Evolutionary conservation across 2,797 vertebrate species (phyloP).

Genomic region (Pteropus rufus): DNA sequence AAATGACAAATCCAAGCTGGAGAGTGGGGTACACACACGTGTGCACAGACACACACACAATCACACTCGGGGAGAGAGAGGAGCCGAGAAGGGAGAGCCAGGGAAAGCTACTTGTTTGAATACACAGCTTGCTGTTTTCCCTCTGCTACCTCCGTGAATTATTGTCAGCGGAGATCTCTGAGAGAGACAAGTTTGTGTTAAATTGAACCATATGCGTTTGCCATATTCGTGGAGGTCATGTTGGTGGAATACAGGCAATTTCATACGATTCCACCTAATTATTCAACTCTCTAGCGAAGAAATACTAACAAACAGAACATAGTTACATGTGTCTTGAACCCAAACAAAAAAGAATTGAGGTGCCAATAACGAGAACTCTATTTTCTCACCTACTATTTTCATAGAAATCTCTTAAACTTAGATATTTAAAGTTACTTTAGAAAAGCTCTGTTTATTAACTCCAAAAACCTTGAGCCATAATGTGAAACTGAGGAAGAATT

Average conservation of each 20-base stretch:
- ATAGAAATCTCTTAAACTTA: not conserved
- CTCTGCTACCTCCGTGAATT: fast-evolving
- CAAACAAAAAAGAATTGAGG: not conserved
- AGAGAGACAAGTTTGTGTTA: not conserved
- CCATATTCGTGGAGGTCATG: not conserved
- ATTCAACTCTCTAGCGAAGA: not conserved
- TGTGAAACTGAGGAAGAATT: not conserved
- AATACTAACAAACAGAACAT: not conserved
- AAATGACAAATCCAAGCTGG: not conserved
- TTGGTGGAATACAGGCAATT: not conserved
- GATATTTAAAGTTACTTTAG: not conserved
- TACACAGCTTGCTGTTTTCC: not conserved
- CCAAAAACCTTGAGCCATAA: not conserved
- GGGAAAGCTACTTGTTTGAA: not conserved
- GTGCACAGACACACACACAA: fast-evolving
- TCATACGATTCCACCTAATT: not conserved
- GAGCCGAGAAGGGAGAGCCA: too few relatives aligned
- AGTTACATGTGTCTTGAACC: not conserved
- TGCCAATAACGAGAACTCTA: not conserved
- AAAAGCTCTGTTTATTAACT: not conserved
- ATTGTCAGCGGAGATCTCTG: not conserved
- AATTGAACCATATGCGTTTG: not conserved
- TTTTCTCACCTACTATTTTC: not conserved
- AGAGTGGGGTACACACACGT: not conserved
- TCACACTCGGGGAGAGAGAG: not conserved